A percentile compares a stretch with the other conserved stretches of the same genome.
Evolutionary conservation across 2,888 invertebrate genomes (phyloP).

Genomic region (Pristionchus entomophagus): DNA sequence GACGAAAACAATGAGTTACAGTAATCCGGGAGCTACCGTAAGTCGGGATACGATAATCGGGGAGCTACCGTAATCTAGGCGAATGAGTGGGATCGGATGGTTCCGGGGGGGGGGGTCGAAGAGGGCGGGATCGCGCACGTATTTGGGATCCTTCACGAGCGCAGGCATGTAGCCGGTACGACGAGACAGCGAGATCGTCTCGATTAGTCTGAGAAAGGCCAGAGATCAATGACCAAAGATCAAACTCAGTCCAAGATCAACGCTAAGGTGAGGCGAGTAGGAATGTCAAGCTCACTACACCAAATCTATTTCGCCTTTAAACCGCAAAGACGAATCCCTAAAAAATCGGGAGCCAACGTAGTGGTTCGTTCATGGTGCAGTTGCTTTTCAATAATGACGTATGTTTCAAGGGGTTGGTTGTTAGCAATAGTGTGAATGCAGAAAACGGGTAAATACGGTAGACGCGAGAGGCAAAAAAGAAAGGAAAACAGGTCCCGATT

Average conservation of each 20-base stretch:
- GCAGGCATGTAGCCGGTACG: conserved; percentile 84
- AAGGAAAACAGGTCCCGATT: no score
- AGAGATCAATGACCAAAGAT: background rate
- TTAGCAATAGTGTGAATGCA: no score
- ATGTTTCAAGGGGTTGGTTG: no score
- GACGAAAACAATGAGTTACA: background rate
- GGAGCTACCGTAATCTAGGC: conserved; percentile 52
- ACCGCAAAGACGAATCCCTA: no score
- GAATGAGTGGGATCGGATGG: conserved; percentile 77
- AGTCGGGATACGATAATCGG: no score
- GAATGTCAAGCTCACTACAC: no score
- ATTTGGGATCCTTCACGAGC: conserved; percentile 87
- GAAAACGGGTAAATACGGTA: no score
- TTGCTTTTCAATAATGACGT: no score
- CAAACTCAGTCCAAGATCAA: background rate
- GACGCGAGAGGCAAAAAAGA: no score
- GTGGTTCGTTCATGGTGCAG: no score
- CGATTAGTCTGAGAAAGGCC: conserved; percentile 53
- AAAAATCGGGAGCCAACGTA: no score
- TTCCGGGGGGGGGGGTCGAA: conserved; percentile 91
- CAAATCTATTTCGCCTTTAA: no score
- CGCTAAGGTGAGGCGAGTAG: background rate
- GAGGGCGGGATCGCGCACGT: conserved; percentile 89
- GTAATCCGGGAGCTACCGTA: background rate
- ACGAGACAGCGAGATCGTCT: conserved; percentile 62